Conservation (phyloP, 2,113 vertebrate genomes). For the Phylloscopus trochilus region DNA sequence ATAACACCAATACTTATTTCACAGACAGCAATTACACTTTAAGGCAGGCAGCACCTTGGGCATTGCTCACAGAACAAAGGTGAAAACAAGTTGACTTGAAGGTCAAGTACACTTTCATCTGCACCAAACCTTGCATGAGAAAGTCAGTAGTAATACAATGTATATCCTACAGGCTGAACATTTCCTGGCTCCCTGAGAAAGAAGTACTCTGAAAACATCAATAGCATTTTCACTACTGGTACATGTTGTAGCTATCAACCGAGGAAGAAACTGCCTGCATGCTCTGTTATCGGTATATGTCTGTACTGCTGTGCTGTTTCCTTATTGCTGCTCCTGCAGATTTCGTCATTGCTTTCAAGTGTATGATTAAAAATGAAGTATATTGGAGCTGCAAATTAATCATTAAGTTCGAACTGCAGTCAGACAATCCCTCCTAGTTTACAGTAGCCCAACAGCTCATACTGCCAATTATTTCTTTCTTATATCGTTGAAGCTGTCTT, state of each 20-base stretch:
- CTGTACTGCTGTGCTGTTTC: not conserved
- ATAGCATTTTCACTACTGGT: not conserved
- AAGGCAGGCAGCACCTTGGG: not conserved
- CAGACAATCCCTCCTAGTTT: not conserved
- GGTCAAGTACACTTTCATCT: not conserved
- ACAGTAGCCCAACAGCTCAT: not conserved
- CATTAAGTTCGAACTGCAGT: not conserved
- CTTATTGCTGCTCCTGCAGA: constrained; percentile 22
- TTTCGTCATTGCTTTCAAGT: not conserved
- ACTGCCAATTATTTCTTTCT: not conserved
- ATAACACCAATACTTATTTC: not conserved
- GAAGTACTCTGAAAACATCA: not conserved
- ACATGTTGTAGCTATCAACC: not conserved
- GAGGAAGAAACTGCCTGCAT: not conserved
- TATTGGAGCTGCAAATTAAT: not conserved
- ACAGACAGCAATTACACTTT: not conserved
- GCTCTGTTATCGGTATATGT: not conserved
- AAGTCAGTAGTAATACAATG: not conserved
- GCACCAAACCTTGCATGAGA: not conserved
- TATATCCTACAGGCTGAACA: not conserved
- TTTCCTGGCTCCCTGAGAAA: not conserved
- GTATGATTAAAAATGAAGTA: not conserved
- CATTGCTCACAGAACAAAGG: not conserved
- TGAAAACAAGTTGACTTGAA: not conserved
- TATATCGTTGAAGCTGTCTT: not conserved